phyloP scores from a whole-genome alignment of 2,113 vertebrate species.

The Campylomormyrus tamandua region DNA sequence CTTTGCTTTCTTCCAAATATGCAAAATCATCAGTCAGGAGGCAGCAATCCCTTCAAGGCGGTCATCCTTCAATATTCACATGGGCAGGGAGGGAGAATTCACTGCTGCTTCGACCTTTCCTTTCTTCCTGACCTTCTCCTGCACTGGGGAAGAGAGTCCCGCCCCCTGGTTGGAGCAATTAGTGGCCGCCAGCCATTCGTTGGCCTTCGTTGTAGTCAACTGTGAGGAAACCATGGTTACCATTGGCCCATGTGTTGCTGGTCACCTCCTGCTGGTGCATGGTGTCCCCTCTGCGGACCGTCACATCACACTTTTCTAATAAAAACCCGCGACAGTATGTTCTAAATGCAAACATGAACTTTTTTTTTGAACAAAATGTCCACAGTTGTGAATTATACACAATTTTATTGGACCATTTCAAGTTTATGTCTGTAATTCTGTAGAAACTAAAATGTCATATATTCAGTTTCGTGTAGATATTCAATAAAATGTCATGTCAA shows the following conservation, averaged over 20 bases:
- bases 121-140: neutral
- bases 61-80: neutral
- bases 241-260: neutral
- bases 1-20: neutral
- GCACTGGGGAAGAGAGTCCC: neutral
- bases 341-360: conserved; percentile 19
- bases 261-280: neutral
- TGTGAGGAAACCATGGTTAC: neutral
- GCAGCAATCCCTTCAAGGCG: neutral
- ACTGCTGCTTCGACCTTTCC: neutral
- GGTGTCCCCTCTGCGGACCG: neutral
- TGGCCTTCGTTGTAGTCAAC: neutral
- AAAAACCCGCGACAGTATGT: neutral
- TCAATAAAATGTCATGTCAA: conserved; percentile 20
- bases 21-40: neutral
- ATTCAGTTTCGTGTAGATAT: neutral
- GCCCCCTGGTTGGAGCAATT: neutral
- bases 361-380: neutral
- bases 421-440: neutral
- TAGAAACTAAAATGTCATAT: conserved; percentile 16
- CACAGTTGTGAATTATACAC: conserved; percentile 5
- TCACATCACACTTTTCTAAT: neutral
- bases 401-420: conserved; percentile 5
- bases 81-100: neutral
- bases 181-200: neutral